Conservation (phyloP, 1,140 invertebrate species). For the Dolichoris vasculosae region DNA sequence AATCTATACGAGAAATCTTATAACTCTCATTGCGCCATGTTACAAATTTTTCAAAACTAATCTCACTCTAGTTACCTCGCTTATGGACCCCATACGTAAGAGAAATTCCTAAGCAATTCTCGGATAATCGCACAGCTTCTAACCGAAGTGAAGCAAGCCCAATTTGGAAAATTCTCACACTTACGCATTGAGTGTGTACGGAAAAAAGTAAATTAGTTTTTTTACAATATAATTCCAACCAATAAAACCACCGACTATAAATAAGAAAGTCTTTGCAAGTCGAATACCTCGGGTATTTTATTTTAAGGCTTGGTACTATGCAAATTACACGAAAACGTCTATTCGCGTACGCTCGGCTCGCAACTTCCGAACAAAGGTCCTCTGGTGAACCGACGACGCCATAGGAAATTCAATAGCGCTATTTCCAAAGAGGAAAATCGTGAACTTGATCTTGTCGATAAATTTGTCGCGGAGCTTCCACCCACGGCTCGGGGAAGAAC, state of each 20-base stretch:
- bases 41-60: not conserved
- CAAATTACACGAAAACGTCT: not conserved
- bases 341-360: no score
- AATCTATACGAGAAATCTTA: not conserved
- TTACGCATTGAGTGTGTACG: not conserved
- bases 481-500: no score
- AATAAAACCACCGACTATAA: not conserved
- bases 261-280: not conserved
- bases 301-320: not conserved
- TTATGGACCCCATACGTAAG: not conserved
- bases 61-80: not conserved
- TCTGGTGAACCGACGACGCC: no score
- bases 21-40: not conserved
- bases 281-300: not conserved
- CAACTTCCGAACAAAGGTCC: no score
- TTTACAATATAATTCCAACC: not conserved
- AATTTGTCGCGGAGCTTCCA: no score
- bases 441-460: no score
- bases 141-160: not conserved
- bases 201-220: not conserved
- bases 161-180: slow-evolving; percentile 16
- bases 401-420: no score
- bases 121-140: not conserved
- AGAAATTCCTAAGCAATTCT: not conserved
- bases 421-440: no score